A percentile compares a stretch with the other conserved stretches of the same genome.
Evolutionary conservation across 2,888 invertebrate species (phyloP).

Genomic region (Rambutsinella grinnellia): DNA sequence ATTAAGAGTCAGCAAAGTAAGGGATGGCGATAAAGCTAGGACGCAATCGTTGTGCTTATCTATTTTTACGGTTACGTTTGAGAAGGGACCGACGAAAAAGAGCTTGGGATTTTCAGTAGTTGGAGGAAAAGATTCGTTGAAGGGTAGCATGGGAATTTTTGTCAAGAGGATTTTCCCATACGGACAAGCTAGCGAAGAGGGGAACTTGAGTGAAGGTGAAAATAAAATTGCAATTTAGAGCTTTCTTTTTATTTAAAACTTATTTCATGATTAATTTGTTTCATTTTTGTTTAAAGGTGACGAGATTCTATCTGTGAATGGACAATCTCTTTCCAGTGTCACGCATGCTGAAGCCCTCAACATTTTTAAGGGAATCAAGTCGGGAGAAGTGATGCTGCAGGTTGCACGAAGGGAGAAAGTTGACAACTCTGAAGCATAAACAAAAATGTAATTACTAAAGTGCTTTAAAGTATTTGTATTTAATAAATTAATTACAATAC

Average conservation of each 20-base stretch:
- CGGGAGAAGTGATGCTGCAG: conserved; percentile 72
- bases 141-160: conserved; percentile 90
- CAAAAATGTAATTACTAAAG: no score
- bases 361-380: conserved; percentile 90
- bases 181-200: conserved; percentile 88
- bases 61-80: conserved; percentile 68
- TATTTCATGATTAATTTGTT: conserved; percentile 28
- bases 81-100: conserved; percentile 86
- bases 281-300: conserved; percentile 79
- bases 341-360: conserved; percentile 92
- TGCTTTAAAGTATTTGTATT: no score
- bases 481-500: no score
- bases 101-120: conserved; percentile 92
- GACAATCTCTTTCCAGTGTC: conserved; percentile 83
- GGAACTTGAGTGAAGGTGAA: conserved; percentile 84
- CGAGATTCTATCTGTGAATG: conserved; percentile 91
- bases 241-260: neutral
- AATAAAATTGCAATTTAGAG: neutral
- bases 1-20: conserved; percentile 48
- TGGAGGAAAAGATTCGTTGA: conserved; percentile 86
- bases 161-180: conserved; percentile 89
- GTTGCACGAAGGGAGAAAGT: conserved; percentile 61
- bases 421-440: neutral
- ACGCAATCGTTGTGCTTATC: conserved; percentile 62
- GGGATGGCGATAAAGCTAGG: conserved; percentile 54